Base-by-base conservation (phyloP, 2,888 invertebrate species). In the Macrophya alboannulata region DNA sequence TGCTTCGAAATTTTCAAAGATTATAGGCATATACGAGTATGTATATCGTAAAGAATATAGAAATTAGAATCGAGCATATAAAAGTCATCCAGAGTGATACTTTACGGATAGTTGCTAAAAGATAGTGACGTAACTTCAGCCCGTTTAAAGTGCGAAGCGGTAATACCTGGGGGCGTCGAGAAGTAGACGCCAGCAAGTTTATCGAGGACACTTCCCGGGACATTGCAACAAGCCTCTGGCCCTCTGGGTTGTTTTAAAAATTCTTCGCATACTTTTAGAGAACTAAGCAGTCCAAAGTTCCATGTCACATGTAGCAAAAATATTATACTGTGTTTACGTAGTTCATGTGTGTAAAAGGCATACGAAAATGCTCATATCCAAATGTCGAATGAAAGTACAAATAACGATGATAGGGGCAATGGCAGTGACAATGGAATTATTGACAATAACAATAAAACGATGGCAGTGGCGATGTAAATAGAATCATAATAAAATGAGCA, bases 201-300 rank as follows among this genome's bases (percentile, higher is more conserved):
- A 68, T 83, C 71, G 83, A 68, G 68, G 83, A 83, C 83, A 83
- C 71, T 83, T 83, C 71, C 83, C 43, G 71, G 83, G 31, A 83
- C 48, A 43, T 31, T 37, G 77, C 55, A 45, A n/a, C 83, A 31
- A 48, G 31, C 68, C 37, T 48, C 83, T 12, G 83, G 83, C 48
- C 68, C 48, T 83, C 48, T 83, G 51, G 83, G 83, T 83, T 68
- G 31, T 37, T 25, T 71, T 71, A 48, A 48, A 71, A 83, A 51
- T 68, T 68, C 51, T 31, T 43, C 9, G 45, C 3, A 21, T 21
- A 31, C 8, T 31, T 17, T 9, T 45, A 12, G 45, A 21, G 21
- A 45, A n/a, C 21, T n/a, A 10, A 10, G n/a, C n/a, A n/a, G 21
- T 45, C 43, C 6, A 43, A 31, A 74, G 45, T 43, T 45, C 45